Base-by-base conservation (phyloP, 2,113 vertebrate species). In the Oxyura jamaicensis region DNA sequence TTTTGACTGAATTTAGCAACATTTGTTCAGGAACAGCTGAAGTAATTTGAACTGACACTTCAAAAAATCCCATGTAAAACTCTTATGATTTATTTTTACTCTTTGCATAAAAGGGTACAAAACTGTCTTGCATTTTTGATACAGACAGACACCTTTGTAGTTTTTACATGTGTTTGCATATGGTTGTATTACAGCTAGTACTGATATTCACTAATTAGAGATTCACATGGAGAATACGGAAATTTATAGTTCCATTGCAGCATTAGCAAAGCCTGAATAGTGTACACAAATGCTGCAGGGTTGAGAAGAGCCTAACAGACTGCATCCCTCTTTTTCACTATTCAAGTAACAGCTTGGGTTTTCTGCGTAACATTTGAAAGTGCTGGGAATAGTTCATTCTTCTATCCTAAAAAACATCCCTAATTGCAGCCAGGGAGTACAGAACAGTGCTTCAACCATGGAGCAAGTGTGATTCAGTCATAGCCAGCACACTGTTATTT, bases 1-100 rank as follows among this genome's bases (percentile, higher is more conserved):
- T 85, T 92, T 91, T 87, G n/a, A 44, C 16, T 76, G 39, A 90
- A 90, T 73, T 79, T 79, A 69, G 12, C 28, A 74, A 22, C 18
- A 55, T 71, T 29, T 60, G 1, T 58, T 72, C 16, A 76, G 21
- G 28, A 88, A 65, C 10, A 77, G 16, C 44, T 31, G 31, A 76
- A 8, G 53, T 48, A 52, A 82, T 83, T 82, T 88, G 44, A 96
- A 86, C 60, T n/a, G 18, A 58, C 12, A 33, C 13, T 79, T 90
- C 21, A 62, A 4, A 77, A 84, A 82, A 86, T 35, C 14, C 11
- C 15, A 19, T 52, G 13, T 35, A 29, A 82, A 85, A 83, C 6
- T 29, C 8, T 33, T 56, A 22, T 3, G 6, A 3, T 79, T 82
- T 94, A 17, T 83, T 48, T 48, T 48, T 83, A 56, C 4, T 60